Percentiles rank a stretch among this genome's conserved stretches.
phyloP scores from a whole-genome alignment of 2,797 vertebrate species.

The Sebastes variabilis region DNA sequence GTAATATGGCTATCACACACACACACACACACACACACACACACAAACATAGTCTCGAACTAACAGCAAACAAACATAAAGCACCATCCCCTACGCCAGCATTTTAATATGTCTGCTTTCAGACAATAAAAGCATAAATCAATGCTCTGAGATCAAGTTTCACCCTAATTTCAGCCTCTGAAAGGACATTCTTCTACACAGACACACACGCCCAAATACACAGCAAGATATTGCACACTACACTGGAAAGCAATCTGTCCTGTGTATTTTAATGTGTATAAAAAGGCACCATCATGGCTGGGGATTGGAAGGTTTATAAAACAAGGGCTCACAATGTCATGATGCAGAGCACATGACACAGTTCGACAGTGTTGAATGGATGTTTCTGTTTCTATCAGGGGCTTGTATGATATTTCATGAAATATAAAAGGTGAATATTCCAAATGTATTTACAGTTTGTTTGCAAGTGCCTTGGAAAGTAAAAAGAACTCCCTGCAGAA shows the following conservation, averaged over 20 bases:
- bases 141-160: background rate
- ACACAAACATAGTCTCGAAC: background rate
- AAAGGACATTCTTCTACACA: background rate
- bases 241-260: background rate
- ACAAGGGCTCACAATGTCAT: background rate
- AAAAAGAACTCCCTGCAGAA: background rate
- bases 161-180: background rate
- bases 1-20: background rate
- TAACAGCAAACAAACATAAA: background rate
- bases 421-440: background rate
- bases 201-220: background rate
- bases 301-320: background rate
- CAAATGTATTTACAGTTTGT: background rate
- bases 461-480: constrained; percentile 1
- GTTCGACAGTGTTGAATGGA: background rate
- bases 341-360: background rate
- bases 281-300: background rate
- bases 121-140: constrained; percentile 11
- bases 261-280: background rate
- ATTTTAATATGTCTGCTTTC: background rate
- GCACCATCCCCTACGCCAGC: background rate
- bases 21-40: background rate
- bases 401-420: background rate
- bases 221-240: background rate
- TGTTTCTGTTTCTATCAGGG: background rate